phyloP scores from a whole-genome alignment of 2,113 vertebrate genomes.

The Crocuta crocuta region DNA sequence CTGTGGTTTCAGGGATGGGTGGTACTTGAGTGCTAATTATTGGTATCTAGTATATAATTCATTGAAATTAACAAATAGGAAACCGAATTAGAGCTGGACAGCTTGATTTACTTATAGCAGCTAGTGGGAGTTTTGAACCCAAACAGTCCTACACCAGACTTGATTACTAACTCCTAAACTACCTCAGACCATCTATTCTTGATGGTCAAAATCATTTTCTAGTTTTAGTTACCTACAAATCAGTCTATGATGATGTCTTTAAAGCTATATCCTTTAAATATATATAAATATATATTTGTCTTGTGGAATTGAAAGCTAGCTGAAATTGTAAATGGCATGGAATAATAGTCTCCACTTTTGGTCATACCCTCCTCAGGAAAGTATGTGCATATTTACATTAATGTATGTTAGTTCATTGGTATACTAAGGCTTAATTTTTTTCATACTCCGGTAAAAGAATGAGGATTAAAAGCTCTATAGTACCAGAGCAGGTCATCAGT shows the following conservation, averaged over 20 bases:
- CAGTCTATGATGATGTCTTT: neutral
- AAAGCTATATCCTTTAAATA: neutral
- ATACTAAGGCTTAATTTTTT: neutral
- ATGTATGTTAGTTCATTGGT: neutral
- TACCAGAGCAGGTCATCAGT: neutral
- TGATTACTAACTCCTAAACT: neutral
- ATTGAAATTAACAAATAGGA: neutral
- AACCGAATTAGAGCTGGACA: neutral
- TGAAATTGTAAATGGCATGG: neutral
- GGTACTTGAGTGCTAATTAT: neutral
- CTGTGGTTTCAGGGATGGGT: neutral
- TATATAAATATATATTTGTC: neutral
- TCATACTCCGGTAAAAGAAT: neutral
- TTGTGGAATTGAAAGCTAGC: neutral
- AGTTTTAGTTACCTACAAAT: neutral
- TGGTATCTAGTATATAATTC: neutral
- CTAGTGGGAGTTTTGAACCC: neutral
- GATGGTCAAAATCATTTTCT: neutral
- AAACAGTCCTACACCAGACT: neutral
- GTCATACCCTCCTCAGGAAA: neutral
- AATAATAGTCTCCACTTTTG: neutral
- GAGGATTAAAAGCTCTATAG: neutral
- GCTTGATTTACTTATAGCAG: neutral
- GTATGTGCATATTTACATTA: neutral
- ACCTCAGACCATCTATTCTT: neutral